Evolutionary conservation across 2,888 invertebrate species (phyloP), one percentile per base, ranked within the genome.

Genomic region (Melinopterus prodromus): DNA sequence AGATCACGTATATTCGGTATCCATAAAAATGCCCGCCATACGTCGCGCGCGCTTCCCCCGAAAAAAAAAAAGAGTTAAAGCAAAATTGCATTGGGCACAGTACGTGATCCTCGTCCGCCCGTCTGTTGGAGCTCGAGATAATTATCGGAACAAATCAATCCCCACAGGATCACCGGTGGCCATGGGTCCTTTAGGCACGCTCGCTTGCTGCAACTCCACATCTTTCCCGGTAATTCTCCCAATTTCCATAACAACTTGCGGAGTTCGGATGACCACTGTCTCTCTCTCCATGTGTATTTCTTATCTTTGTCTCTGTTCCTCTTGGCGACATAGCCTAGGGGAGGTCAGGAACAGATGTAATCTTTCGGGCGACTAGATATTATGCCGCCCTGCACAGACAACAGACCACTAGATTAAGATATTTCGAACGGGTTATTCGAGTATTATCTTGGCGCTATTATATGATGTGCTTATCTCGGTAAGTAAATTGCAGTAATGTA

Each of bases 91-190:
- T 71, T 53, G 9, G 53, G 53, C 71, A 71, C 77, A 37, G 78
- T 38, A 78, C 78, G 78, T 78, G 78, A 78, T 53, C 78, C 72
- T 71, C 77, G 77, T 77, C 77, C 37, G 77, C 71, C 71, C 71
- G 16, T 38, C n/a, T 70, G 26, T 77, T 38, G 35, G 78, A 26
- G 78, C 16, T 38, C 71, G 16, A 78, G 72, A 78, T 78, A 78
- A 78, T 78, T 78, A 78, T 78, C 72, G 78, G 71, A 78, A 78
- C 72, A 69, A 78, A 78, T 78, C 78, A 78, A 78, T 78, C 71
- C 72, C 78, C 71, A 71, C 69, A 37, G 72, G 72, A 78, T 78
- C 78, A 78, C 77, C 71, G 71, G 26, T 26, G 26, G 26, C 26
- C 26, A 26, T 26, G 26, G 26, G 53, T 6, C 53, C 53, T 53